Evolutionary conservation across 2,888 invertebrate genomes (phyloP).

Genomic region (Malthinus flaveolus): DNA sequence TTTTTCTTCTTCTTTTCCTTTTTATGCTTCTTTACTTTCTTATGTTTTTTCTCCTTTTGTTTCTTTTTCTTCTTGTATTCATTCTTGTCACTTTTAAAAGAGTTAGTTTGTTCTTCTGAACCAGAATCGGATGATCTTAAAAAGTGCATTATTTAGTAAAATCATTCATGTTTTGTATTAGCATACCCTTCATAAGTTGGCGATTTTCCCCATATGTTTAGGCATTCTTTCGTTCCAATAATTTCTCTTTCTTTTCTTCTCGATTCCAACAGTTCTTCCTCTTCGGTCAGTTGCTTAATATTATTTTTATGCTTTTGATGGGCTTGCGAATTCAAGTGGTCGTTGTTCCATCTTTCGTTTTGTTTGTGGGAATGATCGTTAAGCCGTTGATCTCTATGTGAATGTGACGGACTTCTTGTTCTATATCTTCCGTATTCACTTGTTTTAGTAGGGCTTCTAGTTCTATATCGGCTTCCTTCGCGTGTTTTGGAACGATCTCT

Average conservation of each 20-base stretch:
- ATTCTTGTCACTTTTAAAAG: slow-evolving; percentile 43
- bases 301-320: slow-evolving; percentile 13
- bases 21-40: slow-evolving; percentile 57
- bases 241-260: slow-evolving; percentile 73
- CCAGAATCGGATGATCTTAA: slow-evolving; percentile 50
- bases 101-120: slow-evolving; percentile 47
- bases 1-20: slow-evolving; percentile 57
- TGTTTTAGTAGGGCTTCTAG: background rate
- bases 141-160: background rate
- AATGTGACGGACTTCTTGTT: slow-evolving; percentile 8
- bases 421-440: slow-evolving; percentile 1
- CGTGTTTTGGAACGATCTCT: slow-evolving; percentile 7
- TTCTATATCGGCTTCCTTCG: background rate
- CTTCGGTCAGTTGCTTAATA: slow-evolving; percentile 47
- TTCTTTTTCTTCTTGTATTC: slow-evolving; percentile 56
- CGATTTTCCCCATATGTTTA: slow-evolving; percentile 76
- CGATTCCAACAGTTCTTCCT: slow-evolving; percentile 71
- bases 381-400: slow-evolving; percentile 5
- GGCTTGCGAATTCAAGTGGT: slow-evolving; percentile 9
- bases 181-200: slow-evolving; percentile 68
- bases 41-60: slow-evolving; percentile 58
- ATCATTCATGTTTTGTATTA: background rate
- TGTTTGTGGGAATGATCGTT: background rate
- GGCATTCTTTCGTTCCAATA: slow-evolving; percentile 71
- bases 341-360: slow-evolving; percentile 13